Percentiles rank a stretch among this genome's conserved stretches.
phyloP scores from a whole-genome alignment of 2,888 invertebrate species.

The Blera fallax region DNA sequence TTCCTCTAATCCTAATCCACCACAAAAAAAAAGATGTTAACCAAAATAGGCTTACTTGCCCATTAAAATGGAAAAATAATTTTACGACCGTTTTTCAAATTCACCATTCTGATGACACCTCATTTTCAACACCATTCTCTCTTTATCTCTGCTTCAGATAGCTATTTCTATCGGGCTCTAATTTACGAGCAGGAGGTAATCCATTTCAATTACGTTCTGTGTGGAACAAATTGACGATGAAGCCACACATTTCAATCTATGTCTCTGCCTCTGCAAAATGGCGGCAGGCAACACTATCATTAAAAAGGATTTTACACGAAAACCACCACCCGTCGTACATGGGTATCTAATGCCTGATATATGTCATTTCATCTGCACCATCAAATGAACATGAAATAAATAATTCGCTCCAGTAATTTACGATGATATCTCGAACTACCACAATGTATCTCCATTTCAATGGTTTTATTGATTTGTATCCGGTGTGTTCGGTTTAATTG shows the following conservation, averaged over 20 bases:
- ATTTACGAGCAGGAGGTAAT: slow-evolving; percentile 56
- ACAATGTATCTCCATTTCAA: background rate
- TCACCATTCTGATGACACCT: slow-evolving; percentile 27
- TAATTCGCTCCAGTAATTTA: slow-evolving; percentile 56
- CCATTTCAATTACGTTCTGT: slow-evolving; percentile 56
- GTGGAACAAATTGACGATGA: slow-evolving; percentile 47
- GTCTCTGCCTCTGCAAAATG: background rate
- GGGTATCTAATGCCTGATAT: slow-evolving; percentile 29
- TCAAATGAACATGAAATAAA: slow-evolving; percentile 58
- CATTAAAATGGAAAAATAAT: slow-evolving; percentile 33
- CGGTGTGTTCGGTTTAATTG: slow-evolving; percentile 24
- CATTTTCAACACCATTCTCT: background rate
- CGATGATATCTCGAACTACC: slow-evolving; percentile 37
- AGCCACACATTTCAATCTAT: slow-evolving; percentile 35
- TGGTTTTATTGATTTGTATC: slow-evolving; percentile 7
- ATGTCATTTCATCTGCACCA: slow-evolving; percentile 56
- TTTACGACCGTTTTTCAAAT: slow-evolving; percentile 19
- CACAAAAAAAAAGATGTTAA: background rate
- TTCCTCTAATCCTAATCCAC: slow-evolving; percentile 10
- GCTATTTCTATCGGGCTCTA: slow-evolving; percentile 17
- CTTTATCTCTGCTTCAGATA: background rate
- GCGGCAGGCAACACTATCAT: slow-evolving; percentile 25
- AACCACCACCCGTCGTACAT: background rate
- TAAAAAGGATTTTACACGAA: slow-evolving; percentile 47
- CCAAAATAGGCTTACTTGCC: background rate